Conservation (phyloP, 2,888 invertebrate genomes). For the Nineta flava region DNA sequence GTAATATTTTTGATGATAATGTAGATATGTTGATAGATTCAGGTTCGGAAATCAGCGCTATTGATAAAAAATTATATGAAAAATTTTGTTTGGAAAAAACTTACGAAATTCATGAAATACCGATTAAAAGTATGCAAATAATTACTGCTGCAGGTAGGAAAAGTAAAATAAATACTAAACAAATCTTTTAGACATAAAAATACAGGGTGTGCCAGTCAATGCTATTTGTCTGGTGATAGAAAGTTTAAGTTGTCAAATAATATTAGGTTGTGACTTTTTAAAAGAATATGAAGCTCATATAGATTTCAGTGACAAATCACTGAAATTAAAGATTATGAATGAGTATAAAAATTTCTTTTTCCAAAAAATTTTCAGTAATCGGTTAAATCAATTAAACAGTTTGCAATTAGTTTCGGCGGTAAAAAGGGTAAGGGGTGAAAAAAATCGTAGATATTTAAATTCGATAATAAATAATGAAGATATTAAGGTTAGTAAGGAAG, state of each 20-base stretch:
- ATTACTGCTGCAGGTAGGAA: constrained; percentile 1
- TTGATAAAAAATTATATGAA: neutral
- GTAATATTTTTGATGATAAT: neutral
- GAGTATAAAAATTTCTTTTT: neutral
- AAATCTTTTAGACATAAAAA: neutral
- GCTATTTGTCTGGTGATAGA: neutral
- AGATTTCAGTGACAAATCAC: neutral
- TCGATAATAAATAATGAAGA: neutral
- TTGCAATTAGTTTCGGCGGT: neutral
- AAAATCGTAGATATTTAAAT: neutral
- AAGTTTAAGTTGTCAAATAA: neutral
- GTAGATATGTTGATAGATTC: neutral
- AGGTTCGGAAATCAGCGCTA: neutral
- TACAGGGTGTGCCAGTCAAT: neutral
- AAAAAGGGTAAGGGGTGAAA: neutral
- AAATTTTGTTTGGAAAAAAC: neutral
- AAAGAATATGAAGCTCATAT: neutral
- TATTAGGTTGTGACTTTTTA: neutral
- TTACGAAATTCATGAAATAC: neutral
- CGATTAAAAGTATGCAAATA: neutral
- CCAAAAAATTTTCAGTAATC: neutral
- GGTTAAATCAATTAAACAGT: neutral
- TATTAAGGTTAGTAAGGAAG: neutral
- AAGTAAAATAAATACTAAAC: neutral
- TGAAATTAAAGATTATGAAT: neutral